Evolutionary conservation across 2,797 vertebrate genomes (phyloP).

Genomic region (Hipposideros larvatus): DNA sequence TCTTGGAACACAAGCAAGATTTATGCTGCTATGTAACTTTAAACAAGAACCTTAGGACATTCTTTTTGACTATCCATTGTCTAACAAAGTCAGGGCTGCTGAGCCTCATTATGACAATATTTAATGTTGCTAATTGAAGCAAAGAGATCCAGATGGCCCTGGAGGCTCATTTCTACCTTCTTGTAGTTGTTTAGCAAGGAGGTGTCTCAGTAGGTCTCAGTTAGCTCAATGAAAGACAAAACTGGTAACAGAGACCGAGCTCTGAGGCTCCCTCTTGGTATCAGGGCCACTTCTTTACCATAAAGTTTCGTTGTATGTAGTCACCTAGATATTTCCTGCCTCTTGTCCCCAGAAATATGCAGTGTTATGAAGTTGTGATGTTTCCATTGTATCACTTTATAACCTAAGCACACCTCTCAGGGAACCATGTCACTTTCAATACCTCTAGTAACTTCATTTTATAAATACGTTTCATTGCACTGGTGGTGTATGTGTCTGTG

Average conservation of each 20-base stretch:
- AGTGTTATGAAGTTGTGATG: neutral
- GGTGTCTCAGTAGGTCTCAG: neutral
- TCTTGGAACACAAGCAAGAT: neutral
- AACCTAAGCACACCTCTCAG: neutral
- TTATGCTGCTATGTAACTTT: slow-evolving; percentile 8
- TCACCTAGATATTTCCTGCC: neutral
- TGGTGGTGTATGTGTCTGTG: neutral
- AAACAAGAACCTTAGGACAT: neutral
- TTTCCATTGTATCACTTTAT: neutral
- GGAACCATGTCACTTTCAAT: neutral
- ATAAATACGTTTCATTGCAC: neutral
- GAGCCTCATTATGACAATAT: neutral
- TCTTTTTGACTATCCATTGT: neutral
- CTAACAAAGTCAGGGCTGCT: neutral
- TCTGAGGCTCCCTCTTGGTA: neutral
- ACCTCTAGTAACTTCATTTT: neutral
- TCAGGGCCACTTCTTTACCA: neutral
- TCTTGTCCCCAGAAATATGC: neutral
- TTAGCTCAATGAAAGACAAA: neutral
- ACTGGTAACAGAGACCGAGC: neutral
- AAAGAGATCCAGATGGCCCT: neutral
- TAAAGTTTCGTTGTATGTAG: neutral
- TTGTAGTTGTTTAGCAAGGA: neutral
- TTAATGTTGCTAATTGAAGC: slow-evolving; percentile 36
- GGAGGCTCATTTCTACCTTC: neutral